Conservation (phyloP, 1,140 invertebrate genomes). For the Parapsyche elsis region DNA sequence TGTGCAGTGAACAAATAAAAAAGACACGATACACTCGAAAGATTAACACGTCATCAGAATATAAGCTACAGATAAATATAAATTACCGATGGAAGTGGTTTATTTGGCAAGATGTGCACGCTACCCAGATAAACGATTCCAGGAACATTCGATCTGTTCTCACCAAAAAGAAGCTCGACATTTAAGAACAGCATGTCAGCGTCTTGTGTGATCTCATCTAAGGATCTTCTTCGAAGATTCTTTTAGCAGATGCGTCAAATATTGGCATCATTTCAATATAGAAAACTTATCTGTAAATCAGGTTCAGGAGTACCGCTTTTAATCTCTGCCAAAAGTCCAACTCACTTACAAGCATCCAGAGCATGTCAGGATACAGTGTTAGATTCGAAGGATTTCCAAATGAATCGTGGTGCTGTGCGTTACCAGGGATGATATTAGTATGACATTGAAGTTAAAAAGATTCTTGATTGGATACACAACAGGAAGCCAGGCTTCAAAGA, state of each 20-base stretch:
- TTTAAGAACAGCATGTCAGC: slow-evolving; percentile 64
- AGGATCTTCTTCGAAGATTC: slow-evolving; percentile 58
- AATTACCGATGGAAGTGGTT: slow-evolving; percentile 32
- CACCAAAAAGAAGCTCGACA: slow-evolving; percentile 59
- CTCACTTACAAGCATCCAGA: slow-evolving; percentile 38
- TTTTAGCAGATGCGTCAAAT: neutral
- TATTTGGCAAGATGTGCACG: slow-evolving; percentile 57
- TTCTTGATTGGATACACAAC: slow-evolving; percentile 59
- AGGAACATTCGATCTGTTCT: slow-evolving; percentile 59
- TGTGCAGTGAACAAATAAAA: too few species aligned
- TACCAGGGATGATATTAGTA: slow-evolving; percentile 59
- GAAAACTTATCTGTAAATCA: slow-evolving; percentile 37
- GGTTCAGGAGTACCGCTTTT: too few species aligned
- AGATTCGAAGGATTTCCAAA: slow-evolving; percentile 64
- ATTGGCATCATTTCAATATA: neutral
- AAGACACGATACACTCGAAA: too few species aligned
- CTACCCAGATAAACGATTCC: slow-evolving; percentile 61
- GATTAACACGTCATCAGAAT: too few species aligned
- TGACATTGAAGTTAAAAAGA: slow-evolving; percentile 60
- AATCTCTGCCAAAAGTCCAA: slow-evolving; percentile 57
- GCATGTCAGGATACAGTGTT: slow-evolving; percentile 61
- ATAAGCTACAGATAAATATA: too few species aligned
- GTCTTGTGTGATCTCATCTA: slow-evolving; percentile 61
- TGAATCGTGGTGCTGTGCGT: slow-evolving; percentile 47
- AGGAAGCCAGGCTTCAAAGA: slow-evolving; percentile 58